phyloP scores from a whole-genome alignment of 2,888 invertebrate species.

The Mactromeris polynyma region DNA sequence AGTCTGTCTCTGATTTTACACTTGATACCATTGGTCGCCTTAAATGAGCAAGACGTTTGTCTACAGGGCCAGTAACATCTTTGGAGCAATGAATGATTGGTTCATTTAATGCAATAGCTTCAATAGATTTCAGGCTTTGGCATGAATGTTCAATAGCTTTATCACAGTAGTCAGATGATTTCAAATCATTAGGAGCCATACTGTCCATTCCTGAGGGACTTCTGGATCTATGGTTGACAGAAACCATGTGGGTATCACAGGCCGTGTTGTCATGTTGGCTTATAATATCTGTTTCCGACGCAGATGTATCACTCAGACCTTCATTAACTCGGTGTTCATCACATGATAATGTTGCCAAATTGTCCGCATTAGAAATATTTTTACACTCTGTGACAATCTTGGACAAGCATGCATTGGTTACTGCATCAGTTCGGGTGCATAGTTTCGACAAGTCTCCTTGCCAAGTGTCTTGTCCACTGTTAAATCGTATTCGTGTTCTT shows the following conservation, averaged over 20 bases:
- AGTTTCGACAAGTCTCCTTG: slow-evolving; percentile 18
- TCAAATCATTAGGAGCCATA: background rate
- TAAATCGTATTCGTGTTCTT: slow-evolving; percentile 62
- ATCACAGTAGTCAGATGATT: background rate
- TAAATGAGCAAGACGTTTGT: slow-evolving; percentile 39
- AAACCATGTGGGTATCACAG: background rate
- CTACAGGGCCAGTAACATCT: slow-evolving; percentile 19
- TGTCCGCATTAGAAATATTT: slow-evolving; percentile 41
- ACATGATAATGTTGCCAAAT: slow-evolving; percentile 50
- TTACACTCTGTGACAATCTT: slow-evolving; percentile 30
- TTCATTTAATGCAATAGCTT: slow-evolving; percentile 29
- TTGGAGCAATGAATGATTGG: slow-evolving; percentile 35
- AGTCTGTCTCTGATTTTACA: slow-evolving; percentile 52
- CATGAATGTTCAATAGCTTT: background rate
- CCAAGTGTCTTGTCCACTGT: slow-evolving; percentile 53
- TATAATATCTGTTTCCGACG: slow-evolving; percentile 37
- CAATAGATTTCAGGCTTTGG: background rate
- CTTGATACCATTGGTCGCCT: slow-evolving; percentile 56
- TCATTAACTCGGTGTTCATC: slow-evolving; percentile 57
- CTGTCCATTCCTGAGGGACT: background rate
- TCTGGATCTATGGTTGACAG: background rate
- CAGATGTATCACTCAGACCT: slow-evolving; percentile 55
- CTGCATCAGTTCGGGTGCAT: background rate
- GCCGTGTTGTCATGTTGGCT: background rate
- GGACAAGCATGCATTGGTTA: background rate